Evolutionary conservation across 2,113 vertebrate species (phyloP).

Genomic region (Phrynocephalus versicolor): DNA sequence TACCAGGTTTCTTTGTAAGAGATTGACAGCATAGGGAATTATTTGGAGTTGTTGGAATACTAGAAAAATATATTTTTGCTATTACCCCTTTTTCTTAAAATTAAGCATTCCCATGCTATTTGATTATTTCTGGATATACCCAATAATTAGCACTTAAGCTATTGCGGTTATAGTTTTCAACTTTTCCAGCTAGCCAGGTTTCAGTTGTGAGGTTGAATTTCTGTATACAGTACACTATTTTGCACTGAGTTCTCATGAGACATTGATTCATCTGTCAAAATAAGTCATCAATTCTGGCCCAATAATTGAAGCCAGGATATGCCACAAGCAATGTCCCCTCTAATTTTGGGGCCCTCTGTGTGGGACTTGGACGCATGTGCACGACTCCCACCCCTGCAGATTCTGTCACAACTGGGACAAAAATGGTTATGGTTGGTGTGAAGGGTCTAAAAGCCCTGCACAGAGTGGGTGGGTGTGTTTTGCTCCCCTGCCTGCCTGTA

Average conservation of each 20-base stretch:
- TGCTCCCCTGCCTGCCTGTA: no score
- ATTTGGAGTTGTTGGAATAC: background rate
- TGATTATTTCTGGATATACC: no score
- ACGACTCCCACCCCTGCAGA: no score
- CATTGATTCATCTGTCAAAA: no score
- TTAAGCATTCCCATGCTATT: background rate
- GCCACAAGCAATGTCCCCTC: no score
- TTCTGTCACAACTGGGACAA: no score
- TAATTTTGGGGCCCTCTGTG: no score
- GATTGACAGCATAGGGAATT: background rate
- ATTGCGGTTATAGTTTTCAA: background rate
- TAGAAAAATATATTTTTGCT: background rate
- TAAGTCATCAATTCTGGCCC: background rate
- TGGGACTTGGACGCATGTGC: no score
- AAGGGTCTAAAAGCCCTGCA: no score
- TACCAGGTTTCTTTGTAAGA: background rate
- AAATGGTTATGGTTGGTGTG: no score
- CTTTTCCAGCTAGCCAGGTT: background rate
- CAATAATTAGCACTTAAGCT: background rate
- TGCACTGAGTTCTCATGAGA: background rate
- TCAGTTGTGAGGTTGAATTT: background rate
- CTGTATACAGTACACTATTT: background rate
- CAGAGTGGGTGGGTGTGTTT: no score
- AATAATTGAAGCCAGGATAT: background rate
- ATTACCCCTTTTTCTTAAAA: background rate